These are phyloP conservation scores for Sciurus carolinensis DNA, from an alignment of 2,797 vertebrate genomes.

Conservation along the genomic window DNA sequence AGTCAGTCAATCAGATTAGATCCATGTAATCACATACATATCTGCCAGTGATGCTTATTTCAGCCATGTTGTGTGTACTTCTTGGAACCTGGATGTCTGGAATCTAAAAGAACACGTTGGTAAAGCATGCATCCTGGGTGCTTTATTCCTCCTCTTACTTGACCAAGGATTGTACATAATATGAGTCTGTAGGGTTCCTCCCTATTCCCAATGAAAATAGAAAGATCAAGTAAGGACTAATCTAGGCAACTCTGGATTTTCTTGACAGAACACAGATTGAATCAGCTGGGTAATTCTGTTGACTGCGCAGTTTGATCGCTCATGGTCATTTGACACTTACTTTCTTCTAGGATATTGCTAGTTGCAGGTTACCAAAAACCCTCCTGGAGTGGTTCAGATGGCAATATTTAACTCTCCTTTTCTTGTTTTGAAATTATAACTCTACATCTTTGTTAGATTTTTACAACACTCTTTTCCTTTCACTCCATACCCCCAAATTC, in stretches of 20 bases:
- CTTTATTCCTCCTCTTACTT: neutral
- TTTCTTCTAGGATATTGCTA: neutral
- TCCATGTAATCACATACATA: neutral
- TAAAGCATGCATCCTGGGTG: neutral
- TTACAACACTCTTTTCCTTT: neutral
- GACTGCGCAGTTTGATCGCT: neutral
- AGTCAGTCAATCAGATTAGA: neutral
- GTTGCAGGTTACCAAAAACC: neutral
- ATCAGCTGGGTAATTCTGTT: neutral
- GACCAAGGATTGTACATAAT: neutral
- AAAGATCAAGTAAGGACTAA: neutral
- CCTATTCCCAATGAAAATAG: neutral
- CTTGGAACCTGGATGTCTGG: neutral
- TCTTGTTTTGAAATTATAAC: neutral
- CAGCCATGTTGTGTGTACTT: neutral
- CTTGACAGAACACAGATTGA: neutral
- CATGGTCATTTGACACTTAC: neutral
- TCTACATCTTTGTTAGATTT: neutral
- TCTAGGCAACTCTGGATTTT: neutral
- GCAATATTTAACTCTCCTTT: neutral
- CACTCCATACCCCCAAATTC: neutral
- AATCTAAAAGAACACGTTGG: neutral
- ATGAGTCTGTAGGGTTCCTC: neutral
- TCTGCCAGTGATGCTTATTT: neutral
- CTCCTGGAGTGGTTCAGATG: neutral